These are phyloP conservation scores for Morinoia aosen DNA, from an alignment of 2,888 invertebrate genomes.

Conservation along the genomic window DNA sequence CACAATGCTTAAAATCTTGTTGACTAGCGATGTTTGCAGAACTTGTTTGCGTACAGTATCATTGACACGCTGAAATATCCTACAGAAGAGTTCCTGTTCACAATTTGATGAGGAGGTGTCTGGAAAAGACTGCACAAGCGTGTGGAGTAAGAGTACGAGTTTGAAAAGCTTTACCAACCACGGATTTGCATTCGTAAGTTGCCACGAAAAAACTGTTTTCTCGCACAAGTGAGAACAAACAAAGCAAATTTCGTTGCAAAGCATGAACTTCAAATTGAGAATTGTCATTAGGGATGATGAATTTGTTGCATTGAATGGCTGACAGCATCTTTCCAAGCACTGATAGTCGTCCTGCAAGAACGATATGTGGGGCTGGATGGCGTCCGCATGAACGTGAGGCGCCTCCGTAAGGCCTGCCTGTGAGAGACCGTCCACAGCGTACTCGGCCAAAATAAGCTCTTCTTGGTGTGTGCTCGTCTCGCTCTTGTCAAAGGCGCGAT, in stretches of 20 bases:
- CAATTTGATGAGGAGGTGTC: background rate
- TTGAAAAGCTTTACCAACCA: conserved; percentile 22
- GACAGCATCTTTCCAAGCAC: background rate
- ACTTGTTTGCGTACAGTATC: background rate
- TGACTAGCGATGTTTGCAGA: background rate
- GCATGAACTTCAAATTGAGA: background rate
- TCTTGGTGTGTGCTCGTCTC: conserved; percentile 78
- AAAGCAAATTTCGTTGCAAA: background rate
- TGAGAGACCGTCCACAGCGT: conserved; percentile 47
- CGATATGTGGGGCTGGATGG: background rate
- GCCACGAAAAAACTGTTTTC: background rate
- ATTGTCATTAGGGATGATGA: background rate
- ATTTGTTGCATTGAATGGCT: background rate
- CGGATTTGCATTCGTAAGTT: conserved; percentile 5
- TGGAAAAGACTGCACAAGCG: background rate
- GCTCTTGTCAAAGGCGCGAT: conserved; percentile 78
- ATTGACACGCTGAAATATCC: background rate
- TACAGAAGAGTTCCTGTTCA: background rate
- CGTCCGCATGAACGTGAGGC: background rate
- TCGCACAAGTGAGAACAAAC: background rate
- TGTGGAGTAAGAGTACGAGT: background rate
- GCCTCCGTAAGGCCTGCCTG: background rate
- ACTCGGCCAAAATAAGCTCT: conserved; percentile 71
- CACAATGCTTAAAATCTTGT: background rate
- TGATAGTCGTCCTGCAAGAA: background rate